Base-by-base conservation (phyloP, 2,797 vertebrate species). In the Acipenser oxyrinchus region DNA sequence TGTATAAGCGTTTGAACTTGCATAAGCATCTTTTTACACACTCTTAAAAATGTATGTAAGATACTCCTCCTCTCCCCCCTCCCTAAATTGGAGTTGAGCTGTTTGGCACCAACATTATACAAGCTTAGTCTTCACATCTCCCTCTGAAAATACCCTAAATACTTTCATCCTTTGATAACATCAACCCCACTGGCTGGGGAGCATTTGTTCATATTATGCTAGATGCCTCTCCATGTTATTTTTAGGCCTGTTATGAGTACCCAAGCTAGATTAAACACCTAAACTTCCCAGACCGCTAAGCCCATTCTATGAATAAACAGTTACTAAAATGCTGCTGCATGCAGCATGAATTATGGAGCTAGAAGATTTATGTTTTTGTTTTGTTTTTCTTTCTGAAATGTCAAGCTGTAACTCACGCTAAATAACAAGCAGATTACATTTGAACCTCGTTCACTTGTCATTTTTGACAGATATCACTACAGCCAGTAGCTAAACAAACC, bases 191-290 rank as follows among this genome's bases (percentile, higher is more conserved):
- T 51, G 10, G 6, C 51, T 11, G 12, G 48, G 48, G 23, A 59
- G 12, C 18, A 66, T 62, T 60, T 59, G 52, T 23, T 50, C 51
- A 59, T 8, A 12, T 3, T 11, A 49, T 53, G 72, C 66, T 68
- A 70, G 60, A 70, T 72, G 49, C 60, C 70, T 63, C 37, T 48
- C 6, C 9, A 49, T 18, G 7, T 51, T 66, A 72, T 68, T 68
- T 64, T 60, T 66, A 69, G 65, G 49, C 10, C 51, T 23, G 62
- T 63, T 55, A 67, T 60, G 18, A 61, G 48, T 48, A 52, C 5
- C 23, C 11, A 53, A 48, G 48, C 9, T n/a, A 58, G 12, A 58
- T 58, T 13, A 58, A 58, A 58, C 15, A n/a, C 55, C 55, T 58
- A 11, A n/a, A 58, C 6, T 58, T 13, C 55, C 10, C 10, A 58